Conservation (phyloP, 2,888 invertebrate genomes). For the Pseudolycoriella hygida region DNA sequence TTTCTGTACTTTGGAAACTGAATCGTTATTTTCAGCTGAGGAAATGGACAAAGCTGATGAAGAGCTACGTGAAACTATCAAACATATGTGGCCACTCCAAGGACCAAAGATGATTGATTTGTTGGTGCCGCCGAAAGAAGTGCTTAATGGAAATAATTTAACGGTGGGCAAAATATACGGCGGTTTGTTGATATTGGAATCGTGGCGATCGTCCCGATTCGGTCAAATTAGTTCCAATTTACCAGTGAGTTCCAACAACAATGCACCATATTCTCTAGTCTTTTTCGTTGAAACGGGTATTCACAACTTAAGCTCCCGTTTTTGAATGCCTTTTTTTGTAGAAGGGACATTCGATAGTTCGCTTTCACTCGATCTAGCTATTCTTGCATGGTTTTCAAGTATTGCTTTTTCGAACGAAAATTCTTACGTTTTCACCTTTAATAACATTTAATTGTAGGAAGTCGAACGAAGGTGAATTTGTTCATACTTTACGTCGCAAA, state of each 20-base stretch:
- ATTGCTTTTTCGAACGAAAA: too few species aligned
- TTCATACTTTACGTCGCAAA: too few species aligned
- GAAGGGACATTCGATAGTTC: too few species aligned
- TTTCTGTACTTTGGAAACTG: constrained; percentile 16
- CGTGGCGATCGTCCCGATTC: constrained; percentile 85
- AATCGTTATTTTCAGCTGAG: constrained; percentile 51
- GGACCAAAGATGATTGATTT: constrained; percentile 93
- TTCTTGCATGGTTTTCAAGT: too few species aligned
- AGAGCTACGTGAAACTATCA: constrained; percentile 86
- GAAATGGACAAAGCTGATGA: constrained; percentile 99
- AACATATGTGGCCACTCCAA: constrained; percentile 95
- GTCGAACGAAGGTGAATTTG: too few species aligned
- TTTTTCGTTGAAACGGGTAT: too few species aligned
- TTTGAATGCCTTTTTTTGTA: too few species aligned
- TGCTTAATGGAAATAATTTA: constrained; percentile 69
- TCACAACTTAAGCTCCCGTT: too few species aligned
- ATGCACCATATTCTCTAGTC: too few species aligned
- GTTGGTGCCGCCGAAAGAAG: constrained; percentile 79
- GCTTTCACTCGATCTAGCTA: too few species aligned
- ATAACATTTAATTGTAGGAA: too few species aligned
- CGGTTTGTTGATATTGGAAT: constrained; percentile 88
- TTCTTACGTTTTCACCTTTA: too few species aligned
- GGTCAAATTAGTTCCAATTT: constrained; percentile 67
- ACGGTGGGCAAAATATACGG: constrained; percentile 99
- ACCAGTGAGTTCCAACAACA: constrained; percentile 53